Conservation (phyloP, 2,797 vertebrate genomes). For the Phylloscopus collybita region DNA sequence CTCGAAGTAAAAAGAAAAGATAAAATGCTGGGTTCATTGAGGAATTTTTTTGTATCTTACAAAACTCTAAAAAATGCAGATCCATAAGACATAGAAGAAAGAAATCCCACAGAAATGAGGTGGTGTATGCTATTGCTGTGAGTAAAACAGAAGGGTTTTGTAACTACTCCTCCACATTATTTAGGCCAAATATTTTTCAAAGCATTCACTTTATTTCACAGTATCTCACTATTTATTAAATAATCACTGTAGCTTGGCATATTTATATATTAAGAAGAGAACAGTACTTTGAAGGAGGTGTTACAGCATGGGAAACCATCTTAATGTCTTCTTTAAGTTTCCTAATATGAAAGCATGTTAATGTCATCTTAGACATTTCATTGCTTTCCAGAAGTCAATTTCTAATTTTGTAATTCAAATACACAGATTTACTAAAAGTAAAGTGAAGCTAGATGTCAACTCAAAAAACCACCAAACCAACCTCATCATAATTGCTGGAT, state of each 20-base stretch:
- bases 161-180: neutral
- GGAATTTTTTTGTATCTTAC: neutral
- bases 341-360: neutral
- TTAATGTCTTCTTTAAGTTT: neutral
- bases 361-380: neutral
- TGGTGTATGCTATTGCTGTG: neutral
- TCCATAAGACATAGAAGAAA: neutral
- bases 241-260: neutral
- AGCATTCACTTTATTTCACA: neutral
- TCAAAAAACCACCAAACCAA: neutral
- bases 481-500: neutral
- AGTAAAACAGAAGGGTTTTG: neutral
- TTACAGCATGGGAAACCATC: neutral
- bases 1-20: neutral
- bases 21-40: neutral
- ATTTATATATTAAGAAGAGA: neutral
- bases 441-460: neutral
- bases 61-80: neutral
- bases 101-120: neutral
- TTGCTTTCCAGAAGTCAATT: neutral
- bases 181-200: neutral
- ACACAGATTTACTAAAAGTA: neutral
- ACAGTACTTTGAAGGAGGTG: neutral
- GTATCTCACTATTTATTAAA: neutral
- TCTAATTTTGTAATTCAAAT: neutral